phyloP scores from a whole-genome alignment of 2,113 vertebrate species.

The Ia io region DNA sequence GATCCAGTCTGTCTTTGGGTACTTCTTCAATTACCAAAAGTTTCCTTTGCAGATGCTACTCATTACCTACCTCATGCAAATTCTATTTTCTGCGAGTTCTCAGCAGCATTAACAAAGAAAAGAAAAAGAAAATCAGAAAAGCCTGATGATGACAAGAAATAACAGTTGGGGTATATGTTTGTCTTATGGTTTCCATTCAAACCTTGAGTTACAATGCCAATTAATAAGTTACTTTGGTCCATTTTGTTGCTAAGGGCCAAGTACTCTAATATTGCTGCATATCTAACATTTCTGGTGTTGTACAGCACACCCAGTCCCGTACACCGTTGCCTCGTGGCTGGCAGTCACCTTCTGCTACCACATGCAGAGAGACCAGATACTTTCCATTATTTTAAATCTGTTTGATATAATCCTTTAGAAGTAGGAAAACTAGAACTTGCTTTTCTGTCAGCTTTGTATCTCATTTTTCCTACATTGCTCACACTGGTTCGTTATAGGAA shows the following conservation, averaged over 20 bases:
- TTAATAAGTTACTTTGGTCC: background rate
- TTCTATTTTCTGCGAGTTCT: background rate
- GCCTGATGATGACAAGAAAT: background rate
- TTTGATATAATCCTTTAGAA: conserved; percentile 63
- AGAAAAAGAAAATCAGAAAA: background rate
- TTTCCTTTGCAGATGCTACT: background rate
- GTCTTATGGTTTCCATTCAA: background rate
- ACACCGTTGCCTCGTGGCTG: conserved; percentile 7
- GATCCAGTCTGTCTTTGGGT: background rate
- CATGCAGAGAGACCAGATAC: conserved; percentile 49
- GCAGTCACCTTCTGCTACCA: conserved; percentile 37
- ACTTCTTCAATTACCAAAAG: background rate
- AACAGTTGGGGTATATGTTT: background rate
- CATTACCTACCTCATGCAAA: background rate
- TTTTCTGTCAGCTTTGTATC: background rate
- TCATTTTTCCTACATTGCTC: conserved; percentile 46
- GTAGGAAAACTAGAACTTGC: conserved; percentile 53
- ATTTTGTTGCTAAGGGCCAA: conserved; percentile 20
- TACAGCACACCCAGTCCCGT: background rate
- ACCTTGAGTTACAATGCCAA: background rate
- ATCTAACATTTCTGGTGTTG: background rate
- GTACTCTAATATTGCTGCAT: background rate
- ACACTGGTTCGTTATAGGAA: conserved; percentile 38
- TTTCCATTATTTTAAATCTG: conserved; percentile 67
- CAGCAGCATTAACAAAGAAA: background rate